A percentile compares a stretch with the other conserved stretches of the same genome.
phyloP scores from a whole-genome alignment of 1,140 invertebrate species.

The Zaprionus davidi region DNA sequence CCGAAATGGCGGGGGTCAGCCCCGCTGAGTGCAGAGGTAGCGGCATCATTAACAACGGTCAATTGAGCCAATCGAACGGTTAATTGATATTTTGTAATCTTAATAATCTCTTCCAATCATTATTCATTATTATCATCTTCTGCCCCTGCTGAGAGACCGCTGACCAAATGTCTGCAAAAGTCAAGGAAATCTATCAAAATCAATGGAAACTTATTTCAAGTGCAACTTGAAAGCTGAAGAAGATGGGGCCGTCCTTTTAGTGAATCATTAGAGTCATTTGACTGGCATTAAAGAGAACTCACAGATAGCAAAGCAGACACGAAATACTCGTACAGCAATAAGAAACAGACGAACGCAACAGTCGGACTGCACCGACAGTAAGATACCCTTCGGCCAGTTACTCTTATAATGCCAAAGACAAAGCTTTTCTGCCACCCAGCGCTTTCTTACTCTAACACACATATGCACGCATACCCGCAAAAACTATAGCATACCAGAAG shows the following conservation, averaged over 20 bases:
- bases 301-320: too few species aligned
- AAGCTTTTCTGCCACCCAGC: too few species aligned
- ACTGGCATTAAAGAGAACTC: too few species aligned
- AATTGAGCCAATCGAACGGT: conserved; percentile 24
- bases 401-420: too few species aligned
- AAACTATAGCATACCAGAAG: too few species aligned
- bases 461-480: too few species aligned
- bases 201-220: background rate
- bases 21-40: background rate
- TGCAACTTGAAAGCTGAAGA: background rate
- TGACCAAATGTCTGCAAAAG: background rate
- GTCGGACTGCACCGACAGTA: too few species aligned
- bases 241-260: background rate
- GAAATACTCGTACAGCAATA: too few species aligned
- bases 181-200: background rate
- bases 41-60: conserved; percentile 4
- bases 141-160: background rate
- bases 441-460: too few species aligned
- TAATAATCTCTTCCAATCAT: background rate
- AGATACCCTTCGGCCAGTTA: too few species aligned
- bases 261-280: background rate
- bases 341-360: too few species aligned
- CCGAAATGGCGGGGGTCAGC: background rate
- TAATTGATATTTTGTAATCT: conserved; percentile 13
- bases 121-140: background rate